These are phyloP conservation scores for Heliocidaris tuberculata DNA, from an alignment of 35 echinoderm and acorn worm genomes.

Conservation along the genomic window DNA sequence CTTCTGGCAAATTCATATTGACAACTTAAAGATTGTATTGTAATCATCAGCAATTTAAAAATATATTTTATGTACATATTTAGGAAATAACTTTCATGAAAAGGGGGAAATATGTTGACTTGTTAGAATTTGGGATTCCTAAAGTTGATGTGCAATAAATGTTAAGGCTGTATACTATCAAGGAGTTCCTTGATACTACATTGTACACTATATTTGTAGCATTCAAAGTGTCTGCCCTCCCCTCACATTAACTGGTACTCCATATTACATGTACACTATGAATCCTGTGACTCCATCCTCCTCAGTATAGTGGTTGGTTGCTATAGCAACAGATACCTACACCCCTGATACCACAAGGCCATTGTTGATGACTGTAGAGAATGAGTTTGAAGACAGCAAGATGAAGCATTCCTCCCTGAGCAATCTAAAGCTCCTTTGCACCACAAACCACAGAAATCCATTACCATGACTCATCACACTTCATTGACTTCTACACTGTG, in stretches of 20 bases:
- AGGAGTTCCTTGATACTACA: not conserved
- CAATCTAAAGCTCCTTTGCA: not conserved
- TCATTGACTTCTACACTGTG: not conserved
- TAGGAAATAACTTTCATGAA: not conserved
- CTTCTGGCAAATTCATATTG: no score
- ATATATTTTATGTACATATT: not conserved
- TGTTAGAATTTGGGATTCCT: no score
- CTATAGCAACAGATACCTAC: not conserved
- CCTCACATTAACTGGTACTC: not conserved
- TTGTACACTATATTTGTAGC: no score
- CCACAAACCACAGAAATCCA: not conserved
- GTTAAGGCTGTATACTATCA: not conserved
- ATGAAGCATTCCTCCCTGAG: not conserved
- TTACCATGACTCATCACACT: constrained; percentile 16
- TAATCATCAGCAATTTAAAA: not conserved
- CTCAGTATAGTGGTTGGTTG: not conserved
- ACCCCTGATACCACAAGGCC: not conserved
- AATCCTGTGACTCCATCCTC: not conserved
- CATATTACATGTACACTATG: not conserved
- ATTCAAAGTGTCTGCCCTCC: not conserved
- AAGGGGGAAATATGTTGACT: not conserved
- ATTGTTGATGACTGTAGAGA: not conserved
- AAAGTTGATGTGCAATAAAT: no score
- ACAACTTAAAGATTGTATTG: no score
- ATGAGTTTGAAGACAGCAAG: not conserved